phyloP scores from a whole-genome alignment of 2,888 invertebrate species.

The Strigamia crassipes region DNA sequence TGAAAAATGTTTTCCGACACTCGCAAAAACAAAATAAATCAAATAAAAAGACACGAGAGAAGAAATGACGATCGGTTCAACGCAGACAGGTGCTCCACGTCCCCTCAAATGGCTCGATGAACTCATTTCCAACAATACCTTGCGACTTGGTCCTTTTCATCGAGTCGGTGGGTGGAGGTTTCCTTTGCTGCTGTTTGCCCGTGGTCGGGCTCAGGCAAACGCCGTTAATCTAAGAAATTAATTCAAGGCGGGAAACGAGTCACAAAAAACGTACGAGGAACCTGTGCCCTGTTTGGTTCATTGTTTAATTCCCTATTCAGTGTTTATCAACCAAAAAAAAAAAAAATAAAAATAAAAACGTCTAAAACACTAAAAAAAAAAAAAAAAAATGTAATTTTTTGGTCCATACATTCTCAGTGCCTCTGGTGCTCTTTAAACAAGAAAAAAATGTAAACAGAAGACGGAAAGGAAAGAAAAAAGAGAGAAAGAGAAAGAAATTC shows the following conservation, averaged over 20 bases:
- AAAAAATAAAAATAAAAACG: not conserved
- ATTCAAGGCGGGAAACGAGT: conserved; percentile 39
- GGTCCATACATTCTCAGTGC: not conserved
- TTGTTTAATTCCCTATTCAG: too few relatives aligned
- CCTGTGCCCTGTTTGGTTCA: conserved; percentile 11
- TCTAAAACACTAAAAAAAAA: not conserved
- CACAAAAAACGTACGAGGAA: not conserved
- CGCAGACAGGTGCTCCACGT: not conserved
- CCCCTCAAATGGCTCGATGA: conserved; percentile 48
- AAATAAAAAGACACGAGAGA: not conserved
- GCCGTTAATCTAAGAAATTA: conserved; percentile 71
- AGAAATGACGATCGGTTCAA: not conserved
- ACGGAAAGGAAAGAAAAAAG: not conserved
- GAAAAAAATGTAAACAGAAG: not conserved
- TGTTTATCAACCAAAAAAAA: not conserved
- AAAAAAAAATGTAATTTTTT: not conserved
- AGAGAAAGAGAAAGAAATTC: not conserved
- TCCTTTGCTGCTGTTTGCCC: conserved; percentile 59
- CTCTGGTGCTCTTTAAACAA: not conserved
- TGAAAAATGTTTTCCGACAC: too few relatives aligned
- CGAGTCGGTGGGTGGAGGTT: conserved; percentile 60
- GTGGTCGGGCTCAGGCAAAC: conserved; percentile 72
- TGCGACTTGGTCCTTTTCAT: conserved; percentile 88
- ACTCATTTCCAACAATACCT: conserved; percentile 69
- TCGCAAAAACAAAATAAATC: not conserved